Evolutionary conservation across 2,113 vertebrate genomes (phyloP), one percentile per base, ranked within the genome.

Genomic region (Alaudala cheleensis): DNA sequence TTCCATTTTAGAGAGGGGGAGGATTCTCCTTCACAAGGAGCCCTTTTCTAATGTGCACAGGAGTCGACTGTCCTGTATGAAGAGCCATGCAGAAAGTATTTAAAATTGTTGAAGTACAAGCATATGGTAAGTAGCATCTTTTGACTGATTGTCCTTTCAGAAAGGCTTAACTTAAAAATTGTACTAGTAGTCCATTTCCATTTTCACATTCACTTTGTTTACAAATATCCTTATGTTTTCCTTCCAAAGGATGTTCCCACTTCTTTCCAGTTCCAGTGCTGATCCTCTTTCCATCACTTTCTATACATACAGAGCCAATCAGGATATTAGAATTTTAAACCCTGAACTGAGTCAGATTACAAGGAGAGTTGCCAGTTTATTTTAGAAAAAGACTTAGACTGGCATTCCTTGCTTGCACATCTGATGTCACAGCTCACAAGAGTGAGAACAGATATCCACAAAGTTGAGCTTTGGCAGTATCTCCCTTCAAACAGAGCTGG

Each of bases 401-500:
- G 70, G 60, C 51, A 26, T 10, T 84, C 57, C 44, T 81, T 81
- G 64, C 66, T 84, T 81, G 57, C 5, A 23, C 69, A 65, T 49
- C 44, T 81, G n/a, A 86, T 34, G 53, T 49, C 67, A 50, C 14
- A 85, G 40, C 11, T 60, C 12, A 0, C 19, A 84, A 39, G 58
- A 77, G 71, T 9, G 31, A 50, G 83, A 70, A 74, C 0, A 71
- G 57, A 80, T 17, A 54, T n/a, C 57, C 79, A 71, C 9, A 5
- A 56, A 80, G 71, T 81, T 42, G 53, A 78, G 47, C 47, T 85
- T 81, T 83, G 93, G 88, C 88, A 96, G 90, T 34, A 69, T 57
- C 44, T 67, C 67, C 85, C 40, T 93, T 79, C 42, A 50, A 57
- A 37, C 11, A 89, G 44, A 78, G 49, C 40, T 39, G 44, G 65